Evolutionary conservation across 53 echinoderm and acorn worm species (phyloP).

Genomic region (Echinarachnius parma): DNA sequence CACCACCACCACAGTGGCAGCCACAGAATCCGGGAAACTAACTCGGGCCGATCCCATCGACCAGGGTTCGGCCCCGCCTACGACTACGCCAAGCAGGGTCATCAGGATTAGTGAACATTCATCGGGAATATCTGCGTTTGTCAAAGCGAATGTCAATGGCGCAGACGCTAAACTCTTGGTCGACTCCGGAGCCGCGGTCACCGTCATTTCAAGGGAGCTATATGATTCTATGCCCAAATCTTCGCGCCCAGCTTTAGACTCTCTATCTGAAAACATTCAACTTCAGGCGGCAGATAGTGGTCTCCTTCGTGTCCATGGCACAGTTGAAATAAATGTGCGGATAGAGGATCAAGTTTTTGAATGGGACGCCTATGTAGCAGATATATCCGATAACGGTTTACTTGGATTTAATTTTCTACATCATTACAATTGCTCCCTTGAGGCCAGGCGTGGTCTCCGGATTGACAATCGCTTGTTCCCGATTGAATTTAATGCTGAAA

Average conservation of each 20-base stretch:
- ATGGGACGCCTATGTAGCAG: conserved; percentile 20
- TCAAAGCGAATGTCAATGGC: neutral
- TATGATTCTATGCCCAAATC: neutral
- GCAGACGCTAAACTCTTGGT: conserved; percentile 29
- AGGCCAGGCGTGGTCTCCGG: conserved; percentile 28
- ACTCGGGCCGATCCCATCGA: conserved; percentile 23
- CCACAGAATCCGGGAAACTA: conserved; percentile 20
- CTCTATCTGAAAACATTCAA: conserved; percentile 8
- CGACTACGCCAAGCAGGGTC: neutral
- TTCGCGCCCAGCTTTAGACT: conserved; percentile 17
- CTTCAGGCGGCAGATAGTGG: conserved; percentile 15
- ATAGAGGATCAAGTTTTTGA: conserved; percentile 9
- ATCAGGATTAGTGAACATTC: conserved; percentile 14
- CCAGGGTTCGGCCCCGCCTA: conserved; percentile 7
- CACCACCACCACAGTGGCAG: neutral
- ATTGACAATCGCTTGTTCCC: conserved; percentile 14
- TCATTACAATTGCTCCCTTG: conserved; percentile 13
- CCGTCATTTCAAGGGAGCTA: conserved; percentile 15
- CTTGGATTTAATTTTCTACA: conserved; percentile 32
- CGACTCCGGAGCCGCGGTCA: conserved; percentile 36
- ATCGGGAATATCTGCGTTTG: neutral
- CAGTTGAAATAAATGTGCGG: conserved; percentile 5
- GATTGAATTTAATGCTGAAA: conserved; percentile 10
- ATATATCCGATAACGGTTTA: conserved; percentile 24
- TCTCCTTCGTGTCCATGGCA: conserved; percentile 19